Conservation (phyloP, 2,113 vertebrate species). For the Abramis brama region DNA sequence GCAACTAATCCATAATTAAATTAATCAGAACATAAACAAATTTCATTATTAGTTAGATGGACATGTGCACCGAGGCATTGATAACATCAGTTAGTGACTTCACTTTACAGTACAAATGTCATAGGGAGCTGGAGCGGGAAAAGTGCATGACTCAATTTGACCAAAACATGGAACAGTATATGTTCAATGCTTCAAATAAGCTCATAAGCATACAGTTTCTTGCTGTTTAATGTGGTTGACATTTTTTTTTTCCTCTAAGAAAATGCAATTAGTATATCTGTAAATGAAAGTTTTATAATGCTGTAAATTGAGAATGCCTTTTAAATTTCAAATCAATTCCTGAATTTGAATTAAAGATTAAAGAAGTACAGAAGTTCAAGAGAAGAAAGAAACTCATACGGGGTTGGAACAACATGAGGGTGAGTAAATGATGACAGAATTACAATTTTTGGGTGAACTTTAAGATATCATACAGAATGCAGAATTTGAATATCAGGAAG, state of each 20-base stretch:
- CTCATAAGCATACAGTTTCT: not conserved
- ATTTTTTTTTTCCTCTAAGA: not conserved
- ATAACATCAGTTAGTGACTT: not conserved
- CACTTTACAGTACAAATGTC: not conserved
- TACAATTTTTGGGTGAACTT: too few species aligned
- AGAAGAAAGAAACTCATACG: too few species aligned
- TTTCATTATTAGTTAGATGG: not conserved
- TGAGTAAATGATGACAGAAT: too few species aligned
- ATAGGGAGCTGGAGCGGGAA: not conserved
- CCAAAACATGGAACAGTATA: not conserved
- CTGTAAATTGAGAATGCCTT: not conserved
- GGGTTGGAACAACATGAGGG: too few species aligned
- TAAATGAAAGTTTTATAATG: not conserved
- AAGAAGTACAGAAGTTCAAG: too few species aligned
- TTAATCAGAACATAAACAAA: not conserved
- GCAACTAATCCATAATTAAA: not conserved
- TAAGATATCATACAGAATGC: not conserved
- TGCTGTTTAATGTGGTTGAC: not conserved
- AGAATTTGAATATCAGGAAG: not conserved
- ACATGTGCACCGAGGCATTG: not conserved
- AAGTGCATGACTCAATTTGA: not conserved
- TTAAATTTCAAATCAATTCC: not conserved
- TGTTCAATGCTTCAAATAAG: not conserved
- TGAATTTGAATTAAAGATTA: not conserved
- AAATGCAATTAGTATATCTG: not conserved